Conservation (phyloP, 2,113 vertebrate species). For the Stomatorhinus ivindoensis region DNA sequence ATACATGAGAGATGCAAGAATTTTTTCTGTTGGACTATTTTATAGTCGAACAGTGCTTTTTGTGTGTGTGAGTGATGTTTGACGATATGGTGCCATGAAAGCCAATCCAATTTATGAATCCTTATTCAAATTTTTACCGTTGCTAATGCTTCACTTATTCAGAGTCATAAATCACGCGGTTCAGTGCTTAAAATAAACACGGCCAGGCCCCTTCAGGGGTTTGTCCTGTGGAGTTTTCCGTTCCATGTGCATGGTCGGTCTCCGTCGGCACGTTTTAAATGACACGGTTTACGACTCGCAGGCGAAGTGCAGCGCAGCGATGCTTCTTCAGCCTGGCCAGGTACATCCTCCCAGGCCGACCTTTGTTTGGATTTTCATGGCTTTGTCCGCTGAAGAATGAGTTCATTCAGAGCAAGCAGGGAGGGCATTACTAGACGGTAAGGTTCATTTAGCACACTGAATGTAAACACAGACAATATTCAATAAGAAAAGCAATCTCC, state of each 20-base stretch:
- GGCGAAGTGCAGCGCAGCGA: not conserved
- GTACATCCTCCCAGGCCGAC: not conserved
- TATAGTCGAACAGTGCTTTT: not conserved
- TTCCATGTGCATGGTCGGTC: not conserved
- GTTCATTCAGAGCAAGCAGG: not conserved
- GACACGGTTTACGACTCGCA: not conserved
- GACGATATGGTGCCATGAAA: not conserved
- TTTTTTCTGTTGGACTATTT: not conserved
- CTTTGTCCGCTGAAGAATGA: not conserved
- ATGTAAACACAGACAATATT: not conserved
- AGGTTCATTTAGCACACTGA: not conserved
- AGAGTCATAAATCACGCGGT: not conserved
- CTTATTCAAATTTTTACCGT: not conserved
- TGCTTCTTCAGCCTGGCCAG: not conserved
- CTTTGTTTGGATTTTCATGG: not conserved
- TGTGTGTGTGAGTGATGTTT: not conserved
- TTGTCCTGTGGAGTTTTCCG: not conserved
- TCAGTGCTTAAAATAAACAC: not conserved
- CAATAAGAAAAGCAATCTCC: not conserved
- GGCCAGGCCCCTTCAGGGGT: not conserved
- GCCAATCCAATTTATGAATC: not conserved
- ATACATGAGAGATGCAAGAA: not conserved
- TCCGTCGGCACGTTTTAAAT: not conserved
- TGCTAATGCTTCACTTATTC: not conserved
- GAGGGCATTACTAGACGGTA: not conserved